Evolutionary conservation across 2,888 invertebrate genomes (phyloP).

Genomic region (Drosophila peninsularis): DNA sequence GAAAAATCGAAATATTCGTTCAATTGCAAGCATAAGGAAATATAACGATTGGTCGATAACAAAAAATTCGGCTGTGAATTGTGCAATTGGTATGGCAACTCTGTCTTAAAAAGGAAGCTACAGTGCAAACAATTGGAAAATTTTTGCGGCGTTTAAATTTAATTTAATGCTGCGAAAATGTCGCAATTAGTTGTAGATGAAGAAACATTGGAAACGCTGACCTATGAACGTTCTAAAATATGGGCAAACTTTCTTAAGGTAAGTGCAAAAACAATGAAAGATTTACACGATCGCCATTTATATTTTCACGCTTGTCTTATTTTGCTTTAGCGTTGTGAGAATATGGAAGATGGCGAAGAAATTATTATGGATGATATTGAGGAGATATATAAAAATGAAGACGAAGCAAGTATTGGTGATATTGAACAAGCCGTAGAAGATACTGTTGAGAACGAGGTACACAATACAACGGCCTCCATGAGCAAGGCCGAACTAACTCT

Average conservation of each 20-base stretch:
- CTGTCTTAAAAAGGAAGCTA: constrained; percentile 18
- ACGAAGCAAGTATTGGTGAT: not conserved
- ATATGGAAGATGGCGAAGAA: constrained; percentile 37
- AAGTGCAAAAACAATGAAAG: constrained; percentile 4
- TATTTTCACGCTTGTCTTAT: not conserved
- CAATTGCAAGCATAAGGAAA: not conserved
- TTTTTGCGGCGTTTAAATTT: not conserved
- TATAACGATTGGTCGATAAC: constrained; percentile 1
- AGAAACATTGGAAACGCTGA: constrained; percentile 61
- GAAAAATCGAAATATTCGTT: not conserved
- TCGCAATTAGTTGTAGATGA: constrained; percentile 42
- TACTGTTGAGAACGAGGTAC: constrained; percentile 32
- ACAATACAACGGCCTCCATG: constrained; percentile 49
- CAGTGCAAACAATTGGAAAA: constrained; percentile 1
- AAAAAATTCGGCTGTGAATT: not conserved
- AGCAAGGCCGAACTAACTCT: constrained; percentile 53
- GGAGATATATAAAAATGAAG: constrained; percentile 35
- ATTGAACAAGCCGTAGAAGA: constrained; percentile 50
- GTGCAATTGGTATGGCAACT: constrained; percentile 12
- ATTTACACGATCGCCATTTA: not conserved
- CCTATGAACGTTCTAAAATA: constrained; percentile 76
- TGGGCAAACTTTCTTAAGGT: constrained; percentile 78
- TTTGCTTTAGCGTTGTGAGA: constrained; percentile 26
- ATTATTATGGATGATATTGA: constrained; percentile 33
- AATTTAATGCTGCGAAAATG: constrained; percentile 38